Evolutionary conservation across 1,140 invertebrate species (phyloP).

Genomic region (Campoletis sonorensis): DNA sequence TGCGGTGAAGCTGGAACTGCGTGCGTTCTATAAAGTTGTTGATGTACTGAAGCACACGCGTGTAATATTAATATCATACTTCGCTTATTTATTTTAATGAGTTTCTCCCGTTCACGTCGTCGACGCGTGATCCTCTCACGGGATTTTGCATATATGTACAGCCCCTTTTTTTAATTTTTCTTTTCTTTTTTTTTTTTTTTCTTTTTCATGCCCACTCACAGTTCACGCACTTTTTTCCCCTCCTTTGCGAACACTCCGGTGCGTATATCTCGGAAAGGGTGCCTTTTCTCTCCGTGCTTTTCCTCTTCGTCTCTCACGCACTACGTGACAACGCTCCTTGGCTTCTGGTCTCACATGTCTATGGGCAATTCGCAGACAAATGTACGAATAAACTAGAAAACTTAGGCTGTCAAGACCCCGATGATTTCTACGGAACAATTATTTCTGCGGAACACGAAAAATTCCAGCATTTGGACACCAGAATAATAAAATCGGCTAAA

Average conservation of each 20-base stretch:
- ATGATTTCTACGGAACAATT: neutral
- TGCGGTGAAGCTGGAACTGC: neutral
- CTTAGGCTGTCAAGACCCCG: too few species aligned
- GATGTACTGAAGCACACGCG: slow-evolving; percentile 35
- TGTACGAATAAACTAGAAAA: too few species aligned
- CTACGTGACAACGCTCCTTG: slow-evolving; percentile 28
- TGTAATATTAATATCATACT: neutral
- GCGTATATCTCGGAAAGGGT: slow-evolving; percentile 9
- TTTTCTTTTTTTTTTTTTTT: neutral
- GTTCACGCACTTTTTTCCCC: slow-evolving; percentile 63
- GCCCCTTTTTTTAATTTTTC: neutral
- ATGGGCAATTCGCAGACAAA: neutral
- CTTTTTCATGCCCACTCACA: neutral
- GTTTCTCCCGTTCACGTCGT: slow-evolving; percentile 61
- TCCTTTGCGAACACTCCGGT: slow-evolving; percentile 58
- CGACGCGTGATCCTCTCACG: slow-evolving; percentile 54
- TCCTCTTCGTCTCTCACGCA: slow-evolving; percentile 20
- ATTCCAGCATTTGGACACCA: too few species aligned
- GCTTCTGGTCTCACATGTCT: neutral
- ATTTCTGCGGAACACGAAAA: too few species aligned
- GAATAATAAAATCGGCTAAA: too few species aligned
- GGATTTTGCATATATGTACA: slow-evolving; percentile 6
- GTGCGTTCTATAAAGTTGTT: too few species aligned
- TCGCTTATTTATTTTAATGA: slow-evolving; percentile 74
- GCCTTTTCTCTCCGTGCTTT: slow-evolving; percentile 48